Evolutionary conservation across 2,113 vertebrate species (phyloP).

Genomic region (Crotalus viridis): DNA sequence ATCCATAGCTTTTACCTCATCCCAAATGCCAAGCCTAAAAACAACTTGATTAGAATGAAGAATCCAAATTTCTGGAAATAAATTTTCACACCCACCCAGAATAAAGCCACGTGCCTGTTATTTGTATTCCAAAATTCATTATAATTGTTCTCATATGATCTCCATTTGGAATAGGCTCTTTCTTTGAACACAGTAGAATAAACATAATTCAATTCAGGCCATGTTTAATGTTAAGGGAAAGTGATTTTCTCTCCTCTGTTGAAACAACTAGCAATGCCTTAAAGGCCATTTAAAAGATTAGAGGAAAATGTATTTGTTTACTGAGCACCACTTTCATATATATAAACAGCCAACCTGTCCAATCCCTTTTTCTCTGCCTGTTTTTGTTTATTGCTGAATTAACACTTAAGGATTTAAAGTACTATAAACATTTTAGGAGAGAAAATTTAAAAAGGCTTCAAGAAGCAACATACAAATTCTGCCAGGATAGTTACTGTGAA

Average conservation of each 20-base stretch:
- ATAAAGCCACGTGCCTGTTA: slow-evolving; percentile 33
- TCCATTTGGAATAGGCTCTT: slow-evolving; percentile 50
- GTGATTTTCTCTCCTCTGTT: slow-evolving; percentile 36
- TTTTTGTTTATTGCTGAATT: slow-evolving; percentile 19
- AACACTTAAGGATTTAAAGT: slow-evolving; percentile 14
- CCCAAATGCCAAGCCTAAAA: slow-evolving; percentile 21
- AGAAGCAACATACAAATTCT: not conserved
- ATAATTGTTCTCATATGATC: slow-evolving; percentile 54
- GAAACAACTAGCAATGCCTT: slow-evolving; percentile 34
- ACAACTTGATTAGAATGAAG: slow-evolving; percentile 16
- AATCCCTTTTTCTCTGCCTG: not conserved
- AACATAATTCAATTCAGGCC: slow-evolving; percentile 58
- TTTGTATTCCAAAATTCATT: slow-evolving; percentile 56
- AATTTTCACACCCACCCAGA: slow-evolving; percentile 36
- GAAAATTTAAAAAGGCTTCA: not conserved
- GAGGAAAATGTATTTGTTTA: slow-evolving; percentile 23
- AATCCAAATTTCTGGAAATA: slow-evolving; percentile 36
- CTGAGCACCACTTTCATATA: slow-evolving; percentile 26
- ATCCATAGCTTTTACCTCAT: not conserved
- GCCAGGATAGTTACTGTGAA: not conserved
- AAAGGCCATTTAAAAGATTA: slow-evolving; percentile 40
- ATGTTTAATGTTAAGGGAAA: slow-evolving; percentile 59
- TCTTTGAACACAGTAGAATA: slow-evolving; percentile 62
- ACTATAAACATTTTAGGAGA: slow-evolving; percentile 13
- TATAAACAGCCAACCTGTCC: slow-evolving; percentile 36